Base-by-base conservation (phyloP, 2,888 invertebrate species). In the Mechanitis messenoides region DNA sequence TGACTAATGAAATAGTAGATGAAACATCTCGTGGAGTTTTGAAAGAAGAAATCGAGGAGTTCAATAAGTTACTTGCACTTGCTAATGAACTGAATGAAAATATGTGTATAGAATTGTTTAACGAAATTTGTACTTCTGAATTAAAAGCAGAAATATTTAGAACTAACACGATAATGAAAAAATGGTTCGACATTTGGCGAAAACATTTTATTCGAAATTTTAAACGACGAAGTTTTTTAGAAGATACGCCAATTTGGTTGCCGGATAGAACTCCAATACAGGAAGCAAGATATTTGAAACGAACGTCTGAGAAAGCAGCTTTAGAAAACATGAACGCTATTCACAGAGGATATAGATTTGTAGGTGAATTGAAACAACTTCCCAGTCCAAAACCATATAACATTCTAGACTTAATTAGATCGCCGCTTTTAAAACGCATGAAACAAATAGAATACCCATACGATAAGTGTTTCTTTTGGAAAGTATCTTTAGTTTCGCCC, bases 401-500 rank as follows among this genome's bases (percentile, higher is more conserved):
- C 64, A 74, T 91, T 2, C 83, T 89, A 80, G 91, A 80, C 80
- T 86, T 76, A 70, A 92, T 81, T 74, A 88, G 79, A 71, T 88
- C 80, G 63, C 84, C 79, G 65, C 80, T 83, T 70, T 78, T 84
- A 64, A 88, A 76, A 84, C 90, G 80, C 57, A 91, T 79, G 89
- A 90, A 81, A 79, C 90, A 82, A 83, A 91, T 84, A 56, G 81
- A 71, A 71, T 88, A 83, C 75, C 84, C 77, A 68, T 76, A 88
- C 73, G 76, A 85, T 71, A 82, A 85, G 78, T 81, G 82, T 72
- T 78, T 85, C 76, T 77, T 89, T 77, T 94, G 94, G 94, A 94
- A 94, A 81, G 76, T 93, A 45, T 88, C 92, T 4, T 75, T 94
- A 57, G 91, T 92, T 6, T 85, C 92, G 60, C 92, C 93, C 1